These are phyloP conservation scores for Tyria jacobaeae DNA, from an alignment of 2,888 invertebrate genomes.

Conservation along the genomic window DNA sequence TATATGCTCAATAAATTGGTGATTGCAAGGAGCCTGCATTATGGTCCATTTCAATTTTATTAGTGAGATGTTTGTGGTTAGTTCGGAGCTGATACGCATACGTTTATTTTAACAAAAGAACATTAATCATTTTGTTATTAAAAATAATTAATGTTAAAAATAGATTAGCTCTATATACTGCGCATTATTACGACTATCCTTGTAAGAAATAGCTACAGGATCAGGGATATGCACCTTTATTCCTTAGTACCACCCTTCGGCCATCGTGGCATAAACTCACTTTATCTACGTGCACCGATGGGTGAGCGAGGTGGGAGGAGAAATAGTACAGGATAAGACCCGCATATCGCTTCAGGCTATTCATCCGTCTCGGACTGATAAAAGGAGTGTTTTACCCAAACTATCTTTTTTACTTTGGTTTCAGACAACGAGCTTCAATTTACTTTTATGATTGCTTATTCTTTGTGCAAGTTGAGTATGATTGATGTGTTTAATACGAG, in stretches of 20 bases:
- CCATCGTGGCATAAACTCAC: constrained; percentile 52
- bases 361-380: constrained; percentile 65
- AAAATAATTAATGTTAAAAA: background rate
- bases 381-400: constrained; percentile 61
- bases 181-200: constrained; percentile 51
- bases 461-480: constrained; percentile 51
- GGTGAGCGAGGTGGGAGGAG: constrained; percentile 29
- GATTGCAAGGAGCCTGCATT: constrained; percentile 32
- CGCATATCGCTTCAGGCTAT: constrained; percentile 60
- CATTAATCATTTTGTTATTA: background rate
- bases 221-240: constrained; percentile 57
- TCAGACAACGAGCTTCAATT: constrained; percentile 56
- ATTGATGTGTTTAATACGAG: constrained; percentile 62
- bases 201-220: constrained; percentile 49
- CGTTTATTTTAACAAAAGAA: constrained; percentile 17
- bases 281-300: constrained; percentile 53
- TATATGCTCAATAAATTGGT: constrained; percentile 32
- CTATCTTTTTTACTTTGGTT: constrained; percentile 60
- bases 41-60: constrained; percentile 27
- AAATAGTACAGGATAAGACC: constrained; percentile 48
- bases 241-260: constrained; percentile 54
- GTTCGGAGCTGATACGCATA: constrained; percentile 6
- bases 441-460: constrained; percentile 59
- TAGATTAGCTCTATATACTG: constrained; percentile 36
- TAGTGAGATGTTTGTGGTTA: constrained; percentile 22